phyloP scores from a whole-genome alignment of 2,888 invertebrate genomes.

The Luperina testacea region DNA sequence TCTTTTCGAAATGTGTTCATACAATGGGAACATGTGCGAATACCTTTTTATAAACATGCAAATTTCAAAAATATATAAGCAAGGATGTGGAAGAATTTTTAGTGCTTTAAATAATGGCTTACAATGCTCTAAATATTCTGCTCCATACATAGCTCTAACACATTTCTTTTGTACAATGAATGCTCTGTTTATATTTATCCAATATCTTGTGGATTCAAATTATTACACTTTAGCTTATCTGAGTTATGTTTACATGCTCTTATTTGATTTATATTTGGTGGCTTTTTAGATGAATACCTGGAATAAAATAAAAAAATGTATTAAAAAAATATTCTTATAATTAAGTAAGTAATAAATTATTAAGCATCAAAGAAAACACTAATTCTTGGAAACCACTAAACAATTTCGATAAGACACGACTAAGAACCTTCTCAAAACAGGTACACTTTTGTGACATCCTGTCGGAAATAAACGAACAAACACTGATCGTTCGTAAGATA shows the following conservation, averaged over 20 bases:
- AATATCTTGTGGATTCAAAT: conserved; percentile 24
- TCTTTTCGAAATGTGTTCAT: no score
- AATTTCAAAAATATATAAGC: no score
- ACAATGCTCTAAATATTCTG: no score
- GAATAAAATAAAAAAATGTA: conserved; percentile 10
- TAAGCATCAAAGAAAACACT: no score
- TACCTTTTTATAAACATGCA: no score
- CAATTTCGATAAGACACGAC: conserved; percentile 11
- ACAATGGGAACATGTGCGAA: no score
- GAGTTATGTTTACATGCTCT: conserved; percentile 6
- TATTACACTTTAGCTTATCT: conserved; percentile 4
- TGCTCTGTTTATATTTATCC: no score
- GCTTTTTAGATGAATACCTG: conserved; percentile 8
- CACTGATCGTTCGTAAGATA: background rate
- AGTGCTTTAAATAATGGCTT: no score
- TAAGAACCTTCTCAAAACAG: conserved; percentile 17
- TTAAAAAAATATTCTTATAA: background rate
- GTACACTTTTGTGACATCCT: conserved; percentile 7
- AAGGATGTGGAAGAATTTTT: no score
- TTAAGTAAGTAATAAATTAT: no score
- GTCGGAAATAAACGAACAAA: conserved; percentile 19
- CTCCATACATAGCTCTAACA: no score
- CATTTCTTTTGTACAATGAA: no score
- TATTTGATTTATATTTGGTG: conserved; percentile 7
- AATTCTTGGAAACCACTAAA: background rate